Evolutionary conservation across 2,797 vertebrate species (phyloP), one percentile per base, ranked within the genome.

Genomic region (Serranus cabrilla): DNA sequence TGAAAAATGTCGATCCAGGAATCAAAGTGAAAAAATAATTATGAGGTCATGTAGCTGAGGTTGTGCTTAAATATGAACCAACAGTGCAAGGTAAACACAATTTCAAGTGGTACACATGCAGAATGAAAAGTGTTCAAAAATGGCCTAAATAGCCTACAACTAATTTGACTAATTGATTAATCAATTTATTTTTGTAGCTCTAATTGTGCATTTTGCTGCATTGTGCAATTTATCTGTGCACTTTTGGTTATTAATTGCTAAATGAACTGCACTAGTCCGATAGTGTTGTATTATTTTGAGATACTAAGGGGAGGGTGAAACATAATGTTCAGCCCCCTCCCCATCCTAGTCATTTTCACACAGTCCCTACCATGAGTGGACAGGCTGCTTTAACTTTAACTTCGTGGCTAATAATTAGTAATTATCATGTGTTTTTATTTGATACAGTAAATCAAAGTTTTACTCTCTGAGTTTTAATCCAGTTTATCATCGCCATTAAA

Each of bases 401-500:
- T 47, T 2, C 31, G 20, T 18, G 5, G 5, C 25, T 17, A n/a
- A 13, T 17, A 49, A 49, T 23, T 40, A 2, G 11, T 34, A 25
- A 54, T 42, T 64, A 23, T 70, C 9, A 43, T 5, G 34, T n/a
- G 12, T 23, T 43, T 55, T 17, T 27, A 25, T 64, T 68, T 68
- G 18, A 52, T 46, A 18, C 54, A 54, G 40, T 40, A 27, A 61
- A 45, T 60, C 20, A 43, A 63, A 46, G 17, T 55, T 58, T 55
- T 5, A 18, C 17, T 21, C 7, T 2, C 42, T 20, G 18, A 69
- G 23, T 63, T 74, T 65, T 11, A 17, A 56, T 40, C 46, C 34
- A 25, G 45, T 21, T 37, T 49, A 49, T 58, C n/a, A 61, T 71
- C 55, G 63, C 51, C 14, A 23, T 20, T 37, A 47, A 50, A 57